Evolutionary conservation across 1,140 invertebrate species (phyloP).

Genomic region (Lasaia peninsularis): DNA sequence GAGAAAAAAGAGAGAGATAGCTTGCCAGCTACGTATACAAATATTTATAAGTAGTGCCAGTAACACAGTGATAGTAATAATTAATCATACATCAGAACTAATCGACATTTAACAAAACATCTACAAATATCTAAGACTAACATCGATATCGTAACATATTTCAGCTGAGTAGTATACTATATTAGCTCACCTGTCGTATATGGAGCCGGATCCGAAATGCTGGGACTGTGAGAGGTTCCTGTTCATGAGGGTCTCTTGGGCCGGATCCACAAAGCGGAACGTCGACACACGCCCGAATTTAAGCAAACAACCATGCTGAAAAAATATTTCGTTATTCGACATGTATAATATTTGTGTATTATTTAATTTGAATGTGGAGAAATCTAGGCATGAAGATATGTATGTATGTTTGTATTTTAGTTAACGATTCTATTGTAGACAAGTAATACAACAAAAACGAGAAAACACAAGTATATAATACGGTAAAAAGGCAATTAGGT

Average conservation of each 20-base stretch:
- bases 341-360: background rate
- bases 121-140: slow-evolving; percentile 29
- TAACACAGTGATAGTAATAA: slow-evolving; percentile 9
- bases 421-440: too few relatives aligned
- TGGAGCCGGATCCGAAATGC: slow-evolving; percentile 85
- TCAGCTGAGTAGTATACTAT: background rate
- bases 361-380: too few relatives aligned
- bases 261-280: slow-evolving; percentile 95
- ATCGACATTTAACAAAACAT: slow-evolving; percentile 10
- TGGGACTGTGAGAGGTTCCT: slow-evolving; percentile 80
- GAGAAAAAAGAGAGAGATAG: too few relatives aligned
- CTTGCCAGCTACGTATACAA: background rate
- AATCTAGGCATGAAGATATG: too few relatives aligned
- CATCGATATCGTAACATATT: slow-evolving; percentile 15
- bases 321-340: slow-evolving; percentile 1
- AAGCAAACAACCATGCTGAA: slow-evolving; percentile 89
- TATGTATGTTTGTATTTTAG: too few relatives aligned
- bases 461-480: too few relatives aligned
- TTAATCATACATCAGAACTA: background rate
- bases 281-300: slow-evolving; percentile 94
- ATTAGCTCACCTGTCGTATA: slow-evolving; percentile 84
- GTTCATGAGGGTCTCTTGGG: slow-evolving; percentile 88
- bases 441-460: too few relatives aligned
- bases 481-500: too few relatives aligned
- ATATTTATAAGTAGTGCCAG: slow-evolving; percentile 12